Evolutionary conservation across 2,113 vertebrate species (phyloP).

Genomic region (Rhinoptilus africanus): DNA sequence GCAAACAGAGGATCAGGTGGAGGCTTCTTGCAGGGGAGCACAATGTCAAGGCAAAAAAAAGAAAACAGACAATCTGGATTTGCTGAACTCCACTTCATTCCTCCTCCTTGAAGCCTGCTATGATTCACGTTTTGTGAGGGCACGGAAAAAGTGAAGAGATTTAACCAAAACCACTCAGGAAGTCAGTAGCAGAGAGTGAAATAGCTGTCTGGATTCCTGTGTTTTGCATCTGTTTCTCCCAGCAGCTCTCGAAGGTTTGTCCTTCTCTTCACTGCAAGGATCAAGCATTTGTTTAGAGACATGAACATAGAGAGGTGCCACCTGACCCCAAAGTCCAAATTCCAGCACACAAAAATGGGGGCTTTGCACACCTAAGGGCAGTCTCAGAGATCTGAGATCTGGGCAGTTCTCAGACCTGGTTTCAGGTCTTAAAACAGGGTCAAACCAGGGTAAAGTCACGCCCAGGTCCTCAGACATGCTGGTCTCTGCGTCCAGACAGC

Average conservation of each 20-base stretch:
- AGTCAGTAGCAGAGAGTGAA: background rate
- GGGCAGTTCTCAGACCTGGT: background rate
- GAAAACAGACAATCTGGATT: background rate
- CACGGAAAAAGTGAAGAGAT: background rate
- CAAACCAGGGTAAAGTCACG: background rate
- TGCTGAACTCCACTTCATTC: background rate
- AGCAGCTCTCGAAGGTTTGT: background rate
- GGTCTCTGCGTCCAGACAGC: background rate
- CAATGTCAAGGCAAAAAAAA: background rate
- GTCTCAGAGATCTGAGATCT: background rate
- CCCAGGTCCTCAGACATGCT: background rate
- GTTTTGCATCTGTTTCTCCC: background rate
- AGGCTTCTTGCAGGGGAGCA: background rate
- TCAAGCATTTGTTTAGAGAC: background rate
- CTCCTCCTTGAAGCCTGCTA: background rate
- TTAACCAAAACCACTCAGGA: background rate
- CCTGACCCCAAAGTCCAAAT: background rate
- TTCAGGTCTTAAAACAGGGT: background rate
- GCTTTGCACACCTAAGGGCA: background rate
- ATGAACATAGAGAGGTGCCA: too few relatives aligned
- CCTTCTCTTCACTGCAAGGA: background rate
- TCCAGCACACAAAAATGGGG: background rate
- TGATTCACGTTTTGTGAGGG: background rate
- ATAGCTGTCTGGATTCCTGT: background rate
- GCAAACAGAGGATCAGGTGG: background rate